A percentile compares a stretch with the other conserved stretches of the same genome.
These are phyloP conservation scores for Thalassaphorura encarpata DNA, from an alignment of 1,140 invertebrate species.

Conservation along the genomic window DNA sequence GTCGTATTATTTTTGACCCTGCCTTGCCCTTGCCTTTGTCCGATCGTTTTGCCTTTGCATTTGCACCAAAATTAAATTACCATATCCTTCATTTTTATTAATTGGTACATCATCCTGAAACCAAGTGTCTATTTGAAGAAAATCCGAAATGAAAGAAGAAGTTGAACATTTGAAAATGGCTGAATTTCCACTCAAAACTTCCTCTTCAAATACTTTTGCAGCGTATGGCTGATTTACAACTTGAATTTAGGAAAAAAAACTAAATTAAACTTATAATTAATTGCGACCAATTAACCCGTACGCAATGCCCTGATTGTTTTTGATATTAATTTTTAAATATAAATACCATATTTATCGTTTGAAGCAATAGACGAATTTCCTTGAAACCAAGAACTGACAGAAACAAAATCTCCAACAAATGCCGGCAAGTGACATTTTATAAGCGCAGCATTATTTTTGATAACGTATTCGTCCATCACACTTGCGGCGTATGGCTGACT, in stretches of 20 bases:
- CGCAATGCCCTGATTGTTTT: too few relatives aligned
- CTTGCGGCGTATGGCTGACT: constrained; percentile 76
- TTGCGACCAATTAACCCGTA: too few relatives aligned
- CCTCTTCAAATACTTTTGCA: constrained; percentile 80
- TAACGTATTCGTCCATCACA: constrained; percentile 83
- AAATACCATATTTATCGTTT: too few relatives aligned
- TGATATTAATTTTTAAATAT: too few relatives aligned
- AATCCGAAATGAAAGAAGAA: constrained; percentile 42
- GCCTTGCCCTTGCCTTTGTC: background rate
- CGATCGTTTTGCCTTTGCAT: background rate
- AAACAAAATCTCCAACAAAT: constrained; percentile 43
- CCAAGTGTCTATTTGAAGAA: constrained; percentile 44
- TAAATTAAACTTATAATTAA: too few relatives aligned
- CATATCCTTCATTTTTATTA: constrained; percentile 26
- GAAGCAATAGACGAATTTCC: background rate
- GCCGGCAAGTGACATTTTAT: constrained; percentile 43
- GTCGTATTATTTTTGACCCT: background rate
- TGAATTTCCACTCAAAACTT: constrained; percentile 59
- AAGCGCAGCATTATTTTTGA: constrained; percentile 48
- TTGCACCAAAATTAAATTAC: constrained; percentile 14
- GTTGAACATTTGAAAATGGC: constrained; percentile 43
- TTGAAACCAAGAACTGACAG: constrained; percentile 42
- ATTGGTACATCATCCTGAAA: constrained; percentile 46
- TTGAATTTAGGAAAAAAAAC: constrained; percentile 36
- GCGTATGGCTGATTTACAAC: constrained; percentile 79